These are phyloP conservation scores for Galeopsomyia nigrocyanea DNA, from an alignment of 2,888 invertebrate genomes.

Conservation along the genomic window DNA sequence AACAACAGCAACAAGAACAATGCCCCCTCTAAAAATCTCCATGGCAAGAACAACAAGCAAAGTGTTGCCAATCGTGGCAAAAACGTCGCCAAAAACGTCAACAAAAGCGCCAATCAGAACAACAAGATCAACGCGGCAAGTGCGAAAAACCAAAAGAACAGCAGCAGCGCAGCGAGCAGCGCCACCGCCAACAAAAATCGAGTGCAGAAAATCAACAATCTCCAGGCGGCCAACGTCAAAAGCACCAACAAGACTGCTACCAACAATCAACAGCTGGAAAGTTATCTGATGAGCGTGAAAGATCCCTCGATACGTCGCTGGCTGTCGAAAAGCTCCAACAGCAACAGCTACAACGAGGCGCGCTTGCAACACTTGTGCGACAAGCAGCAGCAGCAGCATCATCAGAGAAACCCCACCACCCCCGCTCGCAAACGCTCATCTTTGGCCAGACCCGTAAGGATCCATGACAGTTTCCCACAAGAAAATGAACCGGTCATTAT, in stretches of 20 bases:
- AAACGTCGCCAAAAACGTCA: conserved; percentile 27
- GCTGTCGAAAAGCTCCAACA: conserved; percentile 31
- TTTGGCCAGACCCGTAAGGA: conserved; percentile 62
- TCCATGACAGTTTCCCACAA: conserved; percentile 60
- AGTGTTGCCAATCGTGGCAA: conserved; percentile 9
- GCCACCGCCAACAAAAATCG: not conserved
- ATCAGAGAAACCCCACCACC: conserved; percentile 50
- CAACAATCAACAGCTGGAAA: conserved; percentile 17
- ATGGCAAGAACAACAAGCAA: not conserved
- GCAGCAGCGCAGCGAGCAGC: not conserved
- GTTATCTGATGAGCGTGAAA: conserved; percentile 36
- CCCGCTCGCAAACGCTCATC: conserved; percentile 63
- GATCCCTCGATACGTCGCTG: conserved; percentile 42
- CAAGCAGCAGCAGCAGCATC: conserved; percentile 5
- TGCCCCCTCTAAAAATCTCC: conserved; percentile 3
- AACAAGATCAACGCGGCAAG: conserved; percentile 23
- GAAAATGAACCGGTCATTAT: conserved; percentile 51
- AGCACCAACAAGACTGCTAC: not conserved
- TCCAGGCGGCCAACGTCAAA: conserved; percentile 16
- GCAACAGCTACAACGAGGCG: conserved; percentile 22
- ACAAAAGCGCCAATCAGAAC: conserved; percentile 37
- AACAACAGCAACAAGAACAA: conserved; percentile 39
- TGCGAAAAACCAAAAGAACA: conserved; percentile 33
- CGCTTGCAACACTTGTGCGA: not conserved
- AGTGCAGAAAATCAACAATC: conserved; percentile 41